Evolutionary conservation across 2,113 vertebrate genomes (phyloP).

Genomic region (Xiphorhynchus elegans): DNA sequence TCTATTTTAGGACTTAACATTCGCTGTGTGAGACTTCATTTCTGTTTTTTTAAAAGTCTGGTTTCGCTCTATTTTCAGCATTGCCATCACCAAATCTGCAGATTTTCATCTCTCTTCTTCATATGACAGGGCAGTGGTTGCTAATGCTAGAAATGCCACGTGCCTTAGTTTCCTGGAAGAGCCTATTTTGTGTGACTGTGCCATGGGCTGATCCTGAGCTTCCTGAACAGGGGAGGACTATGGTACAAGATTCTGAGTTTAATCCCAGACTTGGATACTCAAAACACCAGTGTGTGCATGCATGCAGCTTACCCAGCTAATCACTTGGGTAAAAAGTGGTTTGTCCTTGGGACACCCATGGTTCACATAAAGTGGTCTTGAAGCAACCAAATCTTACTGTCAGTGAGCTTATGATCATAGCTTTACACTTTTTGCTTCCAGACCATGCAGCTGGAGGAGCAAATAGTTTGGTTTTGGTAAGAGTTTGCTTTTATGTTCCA

Average conservation of each 20-base stretch:
- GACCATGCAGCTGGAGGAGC: neutral
- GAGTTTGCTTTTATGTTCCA: neutral
- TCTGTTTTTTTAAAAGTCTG: neutral
- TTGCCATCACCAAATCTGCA: neutral
- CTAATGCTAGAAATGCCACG: neutral
- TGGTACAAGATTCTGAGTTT: neutral
- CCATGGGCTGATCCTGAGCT: neutral
- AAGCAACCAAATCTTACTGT: neutral
- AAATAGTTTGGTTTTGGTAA: neutral
- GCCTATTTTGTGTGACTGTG: neutral
- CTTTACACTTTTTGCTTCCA: neutral
- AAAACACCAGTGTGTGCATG: fast-evolving
- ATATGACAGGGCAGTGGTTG: neutral
- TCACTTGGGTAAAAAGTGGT: neutral
- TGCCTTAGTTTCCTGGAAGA: neutral
- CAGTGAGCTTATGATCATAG: neutral
- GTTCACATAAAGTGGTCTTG: neutral
- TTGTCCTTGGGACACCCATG: neutral
- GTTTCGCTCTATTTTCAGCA: neutral
- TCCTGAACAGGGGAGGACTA: neutral
- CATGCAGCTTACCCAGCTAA: neutral
- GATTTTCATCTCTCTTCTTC: neutral
- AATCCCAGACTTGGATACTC: neutral
- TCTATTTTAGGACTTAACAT: neutral
- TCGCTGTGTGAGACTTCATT: neutral